phyloP scores from a whole-genome alignment of 2,113 vertebrate species.

The Gavia stellata region DNA sequence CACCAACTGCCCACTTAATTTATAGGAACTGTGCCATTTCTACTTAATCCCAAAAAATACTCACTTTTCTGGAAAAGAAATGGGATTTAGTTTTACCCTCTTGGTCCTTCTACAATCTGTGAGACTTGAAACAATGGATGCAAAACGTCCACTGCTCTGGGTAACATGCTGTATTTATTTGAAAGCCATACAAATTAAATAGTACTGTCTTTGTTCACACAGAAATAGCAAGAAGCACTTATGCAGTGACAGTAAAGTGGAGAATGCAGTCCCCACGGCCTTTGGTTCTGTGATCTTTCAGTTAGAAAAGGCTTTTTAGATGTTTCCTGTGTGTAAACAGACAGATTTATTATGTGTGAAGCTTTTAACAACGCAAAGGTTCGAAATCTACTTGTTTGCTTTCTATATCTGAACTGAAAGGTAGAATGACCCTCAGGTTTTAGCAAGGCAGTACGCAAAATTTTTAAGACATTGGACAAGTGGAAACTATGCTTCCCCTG shows the following conservation, averaged over 20 bases:
- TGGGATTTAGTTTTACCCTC: neutral
- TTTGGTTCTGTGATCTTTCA: neutral
- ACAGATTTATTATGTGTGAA: neutral
- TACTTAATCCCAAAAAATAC: neutral
- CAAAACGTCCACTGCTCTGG: neutral
- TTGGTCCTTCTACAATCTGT: neutral
- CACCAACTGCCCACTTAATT: neutral
- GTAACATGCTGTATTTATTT: neutral
- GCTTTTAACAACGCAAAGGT: neutral
- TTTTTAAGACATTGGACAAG: neutral
- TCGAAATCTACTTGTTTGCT: neutral
- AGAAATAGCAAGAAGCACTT: neutral
- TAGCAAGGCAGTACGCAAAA: neutral
- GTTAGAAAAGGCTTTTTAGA: neutral
- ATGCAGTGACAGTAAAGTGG: neutral
- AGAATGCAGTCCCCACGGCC: neutral
- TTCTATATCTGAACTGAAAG: neutral
- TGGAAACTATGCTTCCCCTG: neutral
- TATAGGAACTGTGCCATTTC: neutral
- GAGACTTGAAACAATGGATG: neutral
- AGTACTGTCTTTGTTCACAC: neutral
- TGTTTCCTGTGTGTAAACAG: neutral
- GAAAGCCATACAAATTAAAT: neutral
- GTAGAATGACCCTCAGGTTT: neutral
- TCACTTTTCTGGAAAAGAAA: neutral